Evolutionary conservation across 2,888 invertebrate species (phyloP), one percentile per base, ranked within the genome.

Genomic region (Iselma pallidipennis): DNA sequence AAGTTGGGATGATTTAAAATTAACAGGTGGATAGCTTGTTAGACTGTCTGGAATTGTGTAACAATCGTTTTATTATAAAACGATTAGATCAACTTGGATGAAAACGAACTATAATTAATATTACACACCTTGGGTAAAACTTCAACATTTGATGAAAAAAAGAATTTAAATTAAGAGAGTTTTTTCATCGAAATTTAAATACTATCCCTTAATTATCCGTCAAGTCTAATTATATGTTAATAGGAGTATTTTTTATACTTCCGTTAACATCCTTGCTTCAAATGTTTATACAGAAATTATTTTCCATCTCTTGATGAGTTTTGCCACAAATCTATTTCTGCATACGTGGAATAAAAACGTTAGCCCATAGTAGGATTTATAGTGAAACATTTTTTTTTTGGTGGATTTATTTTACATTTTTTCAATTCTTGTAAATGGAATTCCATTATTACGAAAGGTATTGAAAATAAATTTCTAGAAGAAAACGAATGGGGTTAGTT

Each of bases 1-100:
- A 68, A 63, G 52, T 54, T 54, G 57, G 62, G 63, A 63, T 63
- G 59, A 65, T 67, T 58, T 63, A 55, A 60, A 62, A 67, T 63
- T 65, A 62, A 61, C 55, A 58, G 45, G 42, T 57, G 33, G 54
- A 59, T 31, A 49, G 65, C 65, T 65, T 65, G 65, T 65, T 65
- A 65, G 65, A 49, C 48, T 56, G 31, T 48, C 52, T 25, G 10
- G 25, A 10, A 28, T 28, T 26, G 14, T n/a, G 21, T 26, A 29
- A 55, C 45, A 52, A 63, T 50, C 59, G 54, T 45, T 63, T 63
- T 60, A 64, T 64, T 57, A 64, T 60, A 57, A 64, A 60, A 57
- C 26, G 49, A 59, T 63, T 56, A 63, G 26, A 12, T 29, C 10
- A 29, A 4, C 10, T 29, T 12, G 5, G 2, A n/a, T n/a, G 29